Evolutionary conservation across 2,113 vertebrate genomes (phyloP), one percentile per base, ranked within the genome.

Genomic region (Rana temporaria): DNA sequence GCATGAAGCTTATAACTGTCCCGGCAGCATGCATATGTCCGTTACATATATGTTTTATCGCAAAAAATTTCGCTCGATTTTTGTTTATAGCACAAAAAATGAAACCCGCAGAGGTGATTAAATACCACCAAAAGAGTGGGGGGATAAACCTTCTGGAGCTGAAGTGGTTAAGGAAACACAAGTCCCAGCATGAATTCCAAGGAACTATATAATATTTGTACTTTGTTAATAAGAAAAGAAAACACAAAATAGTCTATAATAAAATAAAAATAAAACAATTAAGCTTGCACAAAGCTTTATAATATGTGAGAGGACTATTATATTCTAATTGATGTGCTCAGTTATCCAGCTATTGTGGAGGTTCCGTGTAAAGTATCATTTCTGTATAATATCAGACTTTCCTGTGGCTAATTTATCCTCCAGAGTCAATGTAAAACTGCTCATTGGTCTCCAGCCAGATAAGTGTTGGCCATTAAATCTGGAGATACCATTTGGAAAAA

Each of bases 371-470:
- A 59, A 82, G n/a, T 60, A 73, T 74, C 9, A 74, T 52, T 42
- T n/a, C 14, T n/a, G 34, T 53, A 38, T 70, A 60, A 59, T 59
- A 53, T 70, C 60, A 74, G 19, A 67, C 71, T 67, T 57, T 63
- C 16, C 59, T 65, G 34, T 72, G 52, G 19, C 80, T 82, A 82
- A 82, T 82, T 82, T 82, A 82, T 82, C 67, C 80, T 82, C 80
- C 26, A 82, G 80, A 82, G 80, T 75, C 70, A 66, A 65, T 22
- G 34, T 82, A 57, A 82, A 82, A 72, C 52, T 62, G n/a, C 52
- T 75, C 63, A 66, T 82, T 82, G 80, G 80, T 74, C 62, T 82
- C 42, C 22, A 67, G 70, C 80, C 80, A 82, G 63, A 67, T 57
- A 67, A 59, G 70, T 67, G 71, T 75, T 82, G 80, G 67, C 63